A percentile compares a stretch with the other conserved stretches of the same genome.
phyloP scores from a whole-genome alignment of 2,113 vertebrate species.

The Melospiza melodia region DNA sequence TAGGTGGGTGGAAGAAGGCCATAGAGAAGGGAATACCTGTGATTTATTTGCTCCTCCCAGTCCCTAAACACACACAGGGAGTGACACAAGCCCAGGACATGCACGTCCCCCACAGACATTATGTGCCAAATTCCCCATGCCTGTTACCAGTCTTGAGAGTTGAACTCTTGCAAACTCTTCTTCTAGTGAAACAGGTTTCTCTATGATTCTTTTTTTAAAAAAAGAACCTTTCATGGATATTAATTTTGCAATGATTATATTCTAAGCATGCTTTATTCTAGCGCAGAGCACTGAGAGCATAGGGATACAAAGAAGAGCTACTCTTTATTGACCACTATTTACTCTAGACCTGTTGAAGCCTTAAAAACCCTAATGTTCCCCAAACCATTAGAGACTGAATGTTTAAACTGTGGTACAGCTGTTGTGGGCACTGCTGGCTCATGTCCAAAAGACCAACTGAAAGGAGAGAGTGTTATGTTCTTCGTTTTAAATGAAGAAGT shows the following conservation, averaged over 20 bases:
- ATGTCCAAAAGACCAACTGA: constrained; percentile 53
- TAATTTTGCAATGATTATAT: constrained; percentile 32
- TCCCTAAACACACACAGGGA: neutral
- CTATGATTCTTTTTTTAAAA: neutral
- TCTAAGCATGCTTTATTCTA: constrained; percentile 41
- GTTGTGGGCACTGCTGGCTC: constrained; percentile 66
- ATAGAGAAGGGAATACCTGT: neutral
- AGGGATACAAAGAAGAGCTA: constrained; percentile 60
- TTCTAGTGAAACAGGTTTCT: neutral
- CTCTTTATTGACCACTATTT: constrained; percentile 65
- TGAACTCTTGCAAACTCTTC: neutral
- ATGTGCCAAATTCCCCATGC: neutral
- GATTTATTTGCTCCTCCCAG: neutral
- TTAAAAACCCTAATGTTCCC: constrained; percentile 71
- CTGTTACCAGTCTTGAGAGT: neutral
- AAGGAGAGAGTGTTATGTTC: constrained; percentile 72
- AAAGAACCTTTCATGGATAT: constrained; percentile 9
- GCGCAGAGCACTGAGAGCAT: neutral
- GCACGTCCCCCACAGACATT: neutral
- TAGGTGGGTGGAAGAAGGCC: neutral
- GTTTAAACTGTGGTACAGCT: constrained; percentile 75
- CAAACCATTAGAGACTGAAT: constrained; percentile 62
- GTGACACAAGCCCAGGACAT: fast-evolving
- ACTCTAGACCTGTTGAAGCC: constrained; percentile 65
- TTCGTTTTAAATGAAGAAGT: constrained; percentile 71